These are phyloP conservation scores for Eriocheir sinensis DNA, from an alignment of 1,140 invertebrate species.

Conservation along the genomic window DNA sequence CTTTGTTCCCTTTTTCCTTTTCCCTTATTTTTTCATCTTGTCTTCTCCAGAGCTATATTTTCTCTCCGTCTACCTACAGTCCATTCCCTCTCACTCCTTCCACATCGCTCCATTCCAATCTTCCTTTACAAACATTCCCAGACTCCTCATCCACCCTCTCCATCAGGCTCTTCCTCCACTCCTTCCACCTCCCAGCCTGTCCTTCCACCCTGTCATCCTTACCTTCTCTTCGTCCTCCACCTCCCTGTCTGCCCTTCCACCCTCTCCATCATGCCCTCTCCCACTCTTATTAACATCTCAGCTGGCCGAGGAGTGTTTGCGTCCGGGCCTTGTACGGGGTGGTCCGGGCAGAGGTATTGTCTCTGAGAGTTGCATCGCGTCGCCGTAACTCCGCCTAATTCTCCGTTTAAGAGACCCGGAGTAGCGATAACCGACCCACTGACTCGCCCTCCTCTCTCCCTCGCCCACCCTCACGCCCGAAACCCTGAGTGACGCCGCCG, in stretches of 20 bases:
- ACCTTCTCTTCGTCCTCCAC: background rate
- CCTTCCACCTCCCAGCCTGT: no score
- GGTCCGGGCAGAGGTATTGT: background rate
- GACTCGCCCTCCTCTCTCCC: background rate
- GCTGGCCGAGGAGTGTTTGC: background rate
- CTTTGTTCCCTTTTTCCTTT: no score
- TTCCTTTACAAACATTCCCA: no score
- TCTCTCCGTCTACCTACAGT: background rate
- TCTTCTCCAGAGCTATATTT: background rate
- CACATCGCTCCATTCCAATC: no score
- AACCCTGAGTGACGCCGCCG: no score
- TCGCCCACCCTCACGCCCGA: background rate
- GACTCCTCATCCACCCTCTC: no score
- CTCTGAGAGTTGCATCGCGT: background rate
- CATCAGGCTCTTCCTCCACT: no score
- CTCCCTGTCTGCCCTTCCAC: background rate
- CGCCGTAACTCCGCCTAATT: background rate
- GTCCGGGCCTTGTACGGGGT: background rate
- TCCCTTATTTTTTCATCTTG: background rate
- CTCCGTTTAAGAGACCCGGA: background rate
- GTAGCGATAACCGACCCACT: background rate
- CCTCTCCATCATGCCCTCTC: background rate
- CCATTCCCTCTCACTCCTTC: no score
- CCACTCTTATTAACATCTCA: slow-evolving; percentile 7
- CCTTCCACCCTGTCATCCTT: background rate